Evolutionary conservation across 2,113 vertebrate species (phyloP), one percentile per base, ranked within the genome.

Genomic region (Colinus virginianus): DNA sequence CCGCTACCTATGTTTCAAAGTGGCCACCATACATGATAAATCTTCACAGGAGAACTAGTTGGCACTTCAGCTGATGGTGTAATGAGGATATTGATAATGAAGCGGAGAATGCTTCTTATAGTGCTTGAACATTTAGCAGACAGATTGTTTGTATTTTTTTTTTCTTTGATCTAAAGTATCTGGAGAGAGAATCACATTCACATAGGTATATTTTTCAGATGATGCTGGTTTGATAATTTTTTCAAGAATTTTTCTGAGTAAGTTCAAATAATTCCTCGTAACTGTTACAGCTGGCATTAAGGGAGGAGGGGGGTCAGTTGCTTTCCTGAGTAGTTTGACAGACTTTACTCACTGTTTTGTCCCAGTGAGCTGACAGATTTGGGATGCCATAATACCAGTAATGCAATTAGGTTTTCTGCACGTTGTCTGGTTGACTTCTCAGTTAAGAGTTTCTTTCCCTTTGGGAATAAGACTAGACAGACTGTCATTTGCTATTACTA

Each of bases 1-100:
- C 97, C 42, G 76, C 98, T 98, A 98, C 98, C 98, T 99, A 98
- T 97, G 97, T 98, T 98, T 98, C 98, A 97, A 97, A 98, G 98
- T 98, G 98, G 98, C 98, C 98, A 98, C 97, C 97, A 96, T 94
- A 98, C 98, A 98, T 96, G 98, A 98, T 98, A 98, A 98, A 98
- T 97, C 97, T 97, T 97, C 97, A 96, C 92, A 90, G 96, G 96
- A 97, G 96, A 96, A 94, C 97, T 68, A 70, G 93, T 92, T 80
- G 8, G 93, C 94, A 84, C 97, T 97, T 97, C 96, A 62, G 67
- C 96, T 88, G 97, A 97, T 95, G 97, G 94, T 78, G 21, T 97
- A 96, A 97, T 93, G 96, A 97, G 96, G 91, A 95, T 93, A 88
- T 97, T 95, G 94, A 95, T 97, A 97, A 96, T 96, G 97, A 97